A percentile compares a stretch with the other conserved stretches of the same genome.
Conservation (phyloP, 2,113 vertebrate species). For the Nerophis ophidion region DNA sequence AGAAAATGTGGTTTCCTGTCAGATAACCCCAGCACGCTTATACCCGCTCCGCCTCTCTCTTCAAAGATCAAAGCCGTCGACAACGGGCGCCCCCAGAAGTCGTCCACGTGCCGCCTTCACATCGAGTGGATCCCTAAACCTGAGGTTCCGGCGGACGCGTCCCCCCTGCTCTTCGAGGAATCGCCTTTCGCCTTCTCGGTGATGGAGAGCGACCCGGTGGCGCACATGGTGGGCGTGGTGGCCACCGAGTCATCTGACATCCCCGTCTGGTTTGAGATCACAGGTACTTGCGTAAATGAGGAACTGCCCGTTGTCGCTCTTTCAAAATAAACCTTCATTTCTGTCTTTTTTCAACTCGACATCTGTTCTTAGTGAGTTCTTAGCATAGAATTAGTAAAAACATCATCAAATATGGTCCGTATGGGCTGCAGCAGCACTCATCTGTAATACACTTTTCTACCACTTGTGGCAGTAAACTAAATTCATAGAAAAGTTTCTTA, state of each 20-base stretch:
- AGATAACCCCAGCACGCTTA: too few species aligned
- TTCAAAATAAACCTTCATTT: too few species aligned
- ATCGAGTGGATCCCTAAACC: constrained; percentile 95
- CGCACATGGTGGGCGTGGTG: constrained; percentile 95
- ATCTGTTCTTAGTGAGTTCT: too few species aligned
- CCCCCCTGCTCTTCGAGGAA: constrained; percentile 85
- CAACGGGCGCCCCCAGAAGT: constrained; percentile 95
- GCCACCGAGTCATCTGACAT: constrained; percentile 80
- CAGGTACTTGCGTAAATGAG: constrained; percentile 66
- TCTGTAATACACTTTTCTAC: too few species aligned
- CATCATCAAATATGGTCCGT: too few species aligned
- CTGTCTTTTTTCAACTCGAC: too few species aligned
- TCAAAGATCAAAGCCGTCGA: constrained; percentile 94
- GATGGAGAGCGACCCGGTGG: constrained; percentile 96
- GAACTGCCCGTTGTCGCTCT: too few species aligned
- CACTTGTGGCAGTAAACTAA: too few species aligned
- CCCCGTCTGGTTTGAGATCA: constrained; percentile 95
- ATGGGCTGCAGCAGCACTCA: too few species aligned
- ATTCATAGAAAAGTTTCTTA: too few species aligned
- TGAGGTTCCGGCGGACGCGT: constrained; percentile 55
- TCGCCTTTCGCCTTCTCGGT: constrained; percentile 85
- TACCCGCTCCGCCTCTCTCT: constrained; percentile 3
- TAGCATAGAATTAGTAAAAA: too few species aligned
- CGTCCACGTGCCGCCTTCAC: constrained; percentile 87
- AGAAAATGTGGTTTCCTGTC: too few species aligned